Evolutionary conservation across 2,113 vertebrate species (phyloP), one percentile per base, ranked within the genome.

Genomic region (Corynorhinus townsendii): DNA sequence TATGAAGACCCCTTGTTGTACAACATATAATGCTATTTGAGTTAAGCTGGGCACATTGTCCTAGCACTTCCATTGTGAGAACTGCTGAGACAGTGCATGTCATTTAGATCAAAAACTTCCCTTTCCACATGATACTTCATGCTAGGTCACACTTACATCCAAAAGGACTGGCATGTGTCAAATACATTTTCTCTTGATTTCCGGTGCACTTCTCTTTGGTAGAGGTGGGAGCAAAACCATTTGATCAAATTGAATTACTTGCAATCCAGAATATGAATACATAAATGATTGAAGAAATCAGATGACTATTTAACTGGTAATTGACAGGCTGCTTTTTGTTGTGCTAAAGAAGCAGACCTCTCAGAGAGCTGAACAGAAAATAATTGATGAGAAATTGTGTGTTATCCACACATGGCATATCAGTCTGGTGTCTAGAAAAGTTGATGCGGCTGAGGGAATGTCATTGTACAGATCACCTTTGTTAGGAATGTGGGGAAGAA

Each of bases 381-480:
- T 30, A 73, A 72, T 30, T 11, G 30, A 59, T 62, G 4, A 22
- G 68, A 81, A 82, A 1, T 59, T 85, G 3, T 47, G 52, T 77
- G 81, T 80, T 52, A 56, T 11, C 5, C 52, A 80, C 1, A 47
- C 8, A 4, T 40, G 56, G 15, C 16, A 77, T 81, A 12, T n/a
- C 93, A 93, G 95, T 66, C 2, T 93, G 52, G 5, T 49, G 75
- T 92, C 93, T 80, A 96, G 33, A 91, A 96, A 95, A 93, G 40
- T 72, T 91, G 45, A 45, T 0, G 12, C 24, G 71, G 3, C 26
- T 64, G 12, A 64, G 54, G 85, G 86, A 66, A 40, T 59, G 33
- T 15, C 73, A 56, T 3, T 73, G 26, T 45, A n/a, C 14, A 22
- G 26, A 95, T 97, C 75, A 28, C 11, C 43, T 71, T 91, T 80